Evolutionary conservation across 2,888 invertebrate genomes (phyloP).

Genomic region (Dicyrtoma fusca): DNA sequence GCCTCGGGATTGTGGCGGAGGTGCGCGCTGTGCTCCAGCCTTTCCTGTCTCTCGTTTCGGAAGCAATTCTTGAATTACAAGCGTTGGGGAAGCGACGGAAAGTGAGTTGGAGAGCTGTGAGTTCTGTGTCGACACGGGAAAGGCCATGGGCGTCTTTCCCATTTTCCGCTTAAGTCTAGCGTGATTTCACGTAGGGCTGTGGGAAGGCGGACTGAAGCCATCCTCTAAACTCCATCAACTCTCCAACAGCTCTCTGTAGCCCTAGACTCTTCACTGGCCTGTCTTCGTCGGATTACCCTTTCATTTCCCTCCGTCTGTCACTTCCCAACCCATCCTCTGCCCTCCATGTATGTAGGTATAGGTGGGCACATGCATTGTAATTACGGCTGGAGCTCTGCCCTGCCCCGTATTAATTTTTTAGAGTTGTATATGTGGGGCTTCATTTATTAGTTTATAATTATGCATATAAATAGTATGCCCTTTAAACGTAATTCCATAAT

Average conservation of each 20-base stretch:
- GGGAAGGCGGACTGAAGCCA: constrained; percentile 14
- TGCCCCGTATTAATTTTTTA: too few species aligned
- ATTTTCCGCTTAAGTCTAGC: constrained; percentile 6
- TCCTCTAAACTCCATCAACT: neutral
- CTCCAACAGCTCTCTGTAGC: too few species aligned
- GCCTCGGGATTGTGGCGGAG: neutral
- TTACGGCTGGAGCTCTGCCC: too few species aligned
- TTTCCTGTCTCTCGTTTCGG: too few species aligned
- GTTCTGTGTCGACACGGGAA: constrained; percentile 12
- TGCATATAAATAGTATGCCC: neutral
- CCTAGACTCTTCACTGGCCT: constrained; percentile 21
- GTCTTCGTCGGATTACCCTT: constrained; percentile 32
- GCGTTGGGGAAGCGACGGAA: neutral
- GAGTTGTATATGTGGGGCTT: neutral
- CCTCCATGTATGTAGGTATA: neutral
- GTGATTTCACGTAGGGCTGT: neutral
- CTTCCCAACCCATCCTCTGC: neutral
- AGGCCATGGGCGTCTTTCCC: constrained; percentile 10
- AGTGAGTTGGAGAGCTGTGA: neutral
- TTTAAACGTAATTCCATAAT: neutral
- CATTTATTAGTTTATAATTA: neutral
- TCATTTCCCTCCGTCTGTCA: constrained; percentile 29
- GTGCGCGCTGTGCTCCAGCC: too few species aligned
- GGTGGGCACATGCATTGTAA: neutral
- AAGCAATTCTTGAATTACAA: constrained; percentile 1